A percentile compares a stretch with the other conserved stretches of the same genome.
phyloP scores from a whole-genome alignment of 1,140 invertebrate species.

The Aethina tumida region DNA sequence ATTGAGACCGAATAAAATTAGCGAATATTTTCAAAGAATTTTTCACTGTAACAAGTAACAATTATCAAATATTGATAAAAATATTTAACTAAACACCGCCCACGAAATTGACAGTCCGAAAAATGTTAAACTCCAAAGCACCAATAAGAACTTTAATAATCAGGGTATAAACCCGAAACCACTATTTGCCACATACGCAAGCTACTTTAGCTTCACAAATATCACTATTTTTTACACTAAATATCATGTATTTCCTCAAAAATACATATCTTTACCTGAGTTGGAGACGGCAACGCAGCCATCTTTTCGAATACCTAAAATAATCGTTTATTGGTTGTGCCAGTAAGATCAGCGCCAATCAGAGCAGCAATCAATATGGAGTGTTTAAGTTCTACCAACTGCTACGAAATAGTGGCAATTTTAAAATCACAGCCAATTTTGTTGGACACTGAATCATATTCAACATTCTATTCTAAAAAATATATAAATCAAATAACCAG shows the following conservation, averaged over 20 bases:
- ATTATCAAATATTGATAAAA: no score
- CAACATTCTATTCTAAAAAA: no score
- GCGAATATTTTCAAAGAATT: no score
- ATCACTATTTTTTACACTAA: conserved; percentile 1
- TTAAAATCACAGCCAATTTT: no score
- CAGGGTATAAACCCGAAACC: background rate
- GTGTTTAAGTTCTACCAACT: no score
- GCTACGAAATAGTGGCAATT: no score
- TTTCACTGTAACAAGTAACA: no score
- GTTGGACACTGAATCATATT: no score
- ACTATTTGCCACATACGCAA: background rate
- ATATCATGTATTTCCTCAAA: conserved; percentile 7
- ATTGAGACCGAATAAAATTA: no score
- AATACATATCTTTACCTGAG: conserved; percentile 43
- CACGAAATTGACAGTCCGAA: conserved; percentile 22
- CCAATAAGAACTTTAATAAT: no score
- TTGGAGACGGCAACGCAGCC: conserved; percentile 59
- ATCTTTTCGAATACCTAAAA: conserved; percentile 43
- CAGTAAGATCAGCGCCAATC: conserved; percentile 25
- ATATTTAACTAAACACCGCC: conserved; percentile 28
- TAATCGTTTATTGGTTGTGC: conserved; percentile 28
- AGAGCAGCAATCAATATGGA: conserved; percentile 33
- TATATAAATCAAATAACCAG: no score
- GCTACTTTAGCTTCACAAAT: conserved; percentile 2
- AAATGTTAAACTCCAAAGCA: no score